Evolutionary conservation across 2,888 invertebrate species (phyloP).

Genomic region (Osmoderma eremita): DNA sequence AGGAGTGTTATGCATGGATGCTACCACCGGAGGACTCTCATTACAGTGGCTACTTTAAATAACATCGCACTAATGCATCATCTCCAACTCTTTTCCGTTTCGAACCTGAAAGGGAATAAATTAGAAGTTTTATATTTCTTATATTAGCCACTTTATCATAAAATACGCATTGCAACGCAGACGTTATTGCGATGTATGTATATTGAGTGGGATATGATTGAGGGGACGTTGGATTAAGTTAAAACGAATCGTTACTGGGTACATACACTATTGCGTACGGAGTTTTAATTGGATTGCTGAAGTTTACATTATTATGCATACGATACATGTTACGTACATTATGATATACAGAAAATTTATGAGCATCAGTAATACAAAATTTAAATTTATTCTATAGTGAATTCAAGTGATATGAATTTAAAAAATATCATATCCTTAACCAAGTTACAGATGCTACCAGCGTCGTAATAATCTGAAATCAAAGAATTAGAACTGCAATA

Average conservation of each 20-base stretch:
- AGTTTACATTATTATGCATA: neutral
- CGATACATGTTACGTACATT: too few relatives aligned
- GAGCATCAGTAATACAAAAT: too few relatives aligned
- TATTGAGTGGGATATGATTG: conserved; percentile 7
- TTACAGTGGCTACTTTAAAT: conserved; percentile 23
- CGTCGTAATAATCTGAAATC: too few relatives aligned
- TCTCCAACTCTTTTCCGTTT: conserved; percentile 18
- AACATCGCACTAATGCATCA: conserved; percentile 22
- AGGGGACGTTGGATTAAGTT: conserved; percentile 10
- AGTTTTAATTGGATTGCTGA: neutral
- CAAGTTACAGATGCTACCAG: too few relatives aligned
- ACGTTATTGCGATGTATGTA: conserved; percentile 7
- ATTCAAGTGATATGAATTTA: too few relatives aligned
- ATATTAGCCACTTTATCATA: conserved; percentile 17
- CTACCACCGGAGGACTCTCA: conserved; percentile 27
- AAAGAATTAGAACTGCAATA: too few relatives aligned
- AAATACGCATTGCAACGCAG: conserved; percentile 1
- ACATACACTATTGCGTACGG: neutral
- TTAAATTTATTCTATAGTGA: too few relatives aligned
- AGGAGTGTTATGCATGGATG: conserved; percentile 38
- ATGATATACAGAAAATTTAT: too few relatives aligned
- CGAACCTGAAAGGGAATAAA: conserved; percentile 22
- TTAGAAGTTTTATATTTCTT: conserved; percentile 29
- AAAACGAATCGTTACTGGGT: conserved; percentile 14
- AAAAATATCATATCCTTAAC: too few relatives aligned